Evolutionary conservation across 2,113 vertebrate genomes (phyloP).

Genomic region (Vimba vimba): DNA sequence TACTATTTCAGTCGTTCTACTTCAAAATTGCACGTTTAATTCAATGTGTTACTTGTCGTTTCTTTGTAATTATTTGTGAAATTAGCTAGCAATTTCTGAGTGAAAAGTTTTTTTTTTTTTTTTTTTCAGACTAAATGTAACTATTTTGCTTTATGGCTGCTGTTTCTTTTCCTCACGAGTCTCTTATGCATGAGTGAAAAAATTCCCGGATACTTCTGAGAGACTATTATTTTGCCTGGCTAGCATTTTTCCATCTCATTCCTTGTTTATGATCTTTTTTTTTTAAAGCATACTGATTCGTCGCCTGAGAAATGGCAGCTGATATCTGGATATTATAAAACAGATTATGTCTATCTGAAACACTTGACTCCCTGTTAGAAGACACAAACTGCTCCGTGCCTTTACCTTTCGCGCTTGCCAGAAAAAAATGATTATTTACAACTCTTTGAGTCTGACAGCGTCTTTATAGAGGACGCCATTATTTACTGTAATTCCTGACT

Average conservation of each 20-base stretch:
- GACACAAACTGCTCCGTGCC: not conserved
- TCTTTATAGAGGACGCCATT: conserved; percentile 25
- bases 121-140: not conserved
- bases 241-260: conserved; percentile 46
- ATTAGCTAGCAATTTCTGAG: too few relatives aligned
- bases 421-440: conserved; percentile 49
- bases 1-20: too few relatives aligned
- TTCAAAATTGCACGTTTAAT: too few relatives aligned
- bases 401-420: conserved; percentile 2
- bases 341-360: conserved; percentile 45
- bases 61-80: too few relatives aligned
- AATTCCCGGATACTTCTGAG: not conserved
- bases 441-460: conserved; percentile 18
- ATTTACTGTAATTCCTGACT: conserved; percentile 50
- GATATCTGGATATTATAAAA: conserved; percentile 48
- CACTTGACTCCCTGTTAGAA: conserved; percentile 37
- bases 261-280: conserved; percentile 41
- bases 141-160: not conserved
- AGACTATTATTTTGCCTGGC: conserved; percentile 38
- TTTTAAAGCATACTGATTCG: conserved; percentile 51
- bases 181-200: conserved; percentile 14
- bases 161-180: not conserved
- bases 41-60: too few relatives aligned
- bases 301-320: conserved; percentile 32
- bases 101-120: not conserved